Conservation (phyloP, 2,113 vertebrate species). For the Emydocephalus ijimae region DNA sequence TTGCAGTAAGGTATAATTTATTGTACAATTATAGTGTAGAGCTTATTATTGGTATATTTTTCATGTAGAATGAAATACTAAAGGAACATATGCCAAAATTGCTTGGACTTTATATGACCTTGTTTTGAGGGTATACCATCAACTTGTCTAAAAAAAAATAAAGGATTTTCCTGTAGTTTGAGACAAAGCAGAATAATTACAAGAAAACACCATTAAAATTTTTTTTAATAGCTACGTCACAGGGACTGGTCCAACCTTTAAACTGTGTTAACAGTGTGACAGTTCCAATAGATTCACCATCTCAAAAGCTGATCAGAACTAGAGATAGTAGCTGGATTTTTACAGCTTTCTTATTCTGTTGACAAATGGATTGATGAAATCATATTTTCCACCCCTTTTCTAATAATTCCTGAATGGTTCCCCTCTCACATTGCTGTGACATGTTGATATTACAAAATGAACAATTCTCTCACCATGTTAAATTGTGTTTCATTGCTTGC, state of each 20-base stretch:
- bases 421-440: background rate
- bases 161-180: background rate
- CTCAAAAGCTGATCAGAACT: background rate
- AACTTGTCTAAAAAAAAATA: background rate
- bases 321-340: background rate
- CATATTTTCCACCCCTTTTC: background rate
- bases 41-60: background rate
- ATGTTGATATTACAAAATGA: background rate
- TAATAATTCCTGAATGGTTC: background rate
- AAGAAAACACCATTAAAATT: background rate
- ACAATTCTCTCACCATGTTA: background rate
- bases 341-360: background rate
- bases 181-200: background rate
- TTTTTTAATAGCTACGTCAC: background rate
- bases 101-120: background rate
- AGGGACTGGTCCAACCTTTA: background rate
- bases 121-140: background rate
- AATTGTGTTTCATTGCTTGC: background rate
- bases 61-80: background rate
- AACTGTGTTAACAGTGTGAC: background rate
- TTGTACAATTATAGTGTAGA: background rate
- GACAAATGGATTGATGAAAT: background rate
- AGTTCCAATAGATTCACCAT: background rate
- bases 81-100: background rate
- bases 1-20: background rate